Evolutionary conservation across 2,888 invertebrate genomes (phyloP).

Genomic region (Muschampia plurimacula): DNA sequence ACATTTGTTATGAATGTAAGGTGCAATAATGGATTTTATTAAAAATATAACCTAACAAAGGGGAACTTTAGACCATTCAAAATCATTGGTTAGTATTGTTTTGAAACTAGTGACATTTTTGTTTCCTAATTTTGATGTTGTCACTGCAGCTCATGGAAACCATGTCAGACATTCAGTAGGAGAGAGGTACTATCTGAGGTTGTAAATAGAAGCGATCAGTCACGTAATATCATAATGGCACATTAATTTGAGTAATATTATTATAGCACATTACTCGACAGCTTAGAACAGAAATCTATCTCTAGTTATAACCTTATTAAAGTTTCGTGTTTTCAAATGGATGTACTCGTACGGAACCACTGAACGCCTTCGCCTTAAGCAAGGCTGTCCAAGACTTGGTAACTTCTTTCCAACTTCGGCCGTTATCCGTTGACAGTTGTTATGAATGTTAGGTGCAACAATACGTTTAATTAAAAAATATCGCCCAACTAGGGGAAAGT

Average conservation of each 20-base stretch:
- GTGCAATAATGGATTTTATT: slow-evolving; percentile 76
- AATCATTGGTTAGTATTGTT: not conserved
- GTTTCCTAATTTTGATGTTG: too few species aligned
- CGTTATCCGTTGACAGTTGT: slow-evolving; percentile 70
- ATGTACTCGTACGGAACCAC: not conserved
- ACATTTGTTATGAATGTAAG: slow-evolving; percentile 73
- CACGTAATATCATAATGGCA: too few species aligned
- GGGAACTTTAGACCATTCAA: not conserved
- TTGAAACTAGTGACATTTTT: too few species aligned
- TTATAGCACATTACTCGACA: too few species aligned
- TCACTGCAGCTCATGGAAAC: too few species aligned
- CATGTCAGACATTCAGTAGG: too few species aligned
- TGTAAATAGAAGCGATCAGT: too few species aligned
- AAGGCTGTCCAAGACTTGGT: not conserved
- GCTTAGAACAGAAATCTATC: too few species aligned
- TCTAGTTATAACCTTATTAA: too few species aligned
- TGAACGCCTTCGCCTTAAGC: not conserved
- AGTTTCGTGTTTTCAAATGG: not conserved
- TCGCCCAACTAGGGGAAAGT: slow-evolving; percentile 36
- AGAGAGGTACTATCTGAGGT: too few species aligned
- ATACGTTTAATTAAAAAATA: slow-evolving; percentile 69
- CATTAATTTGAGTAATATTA: too few species aligned
- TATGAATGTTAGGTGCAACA: slow-evolving; percentile 79
- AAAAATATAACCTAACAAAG: slow-evolving; percentile 56
- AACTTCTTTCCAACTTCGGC: slow-evolving; percentile 36